Percentiles rank a stretch among this genome's conserved stretches.
These are phyloP conservation scores for Sycobia sp. DNA, from an alignment of 1,140 invertebrate genomes.

Conservation along the genomic window DNA sequence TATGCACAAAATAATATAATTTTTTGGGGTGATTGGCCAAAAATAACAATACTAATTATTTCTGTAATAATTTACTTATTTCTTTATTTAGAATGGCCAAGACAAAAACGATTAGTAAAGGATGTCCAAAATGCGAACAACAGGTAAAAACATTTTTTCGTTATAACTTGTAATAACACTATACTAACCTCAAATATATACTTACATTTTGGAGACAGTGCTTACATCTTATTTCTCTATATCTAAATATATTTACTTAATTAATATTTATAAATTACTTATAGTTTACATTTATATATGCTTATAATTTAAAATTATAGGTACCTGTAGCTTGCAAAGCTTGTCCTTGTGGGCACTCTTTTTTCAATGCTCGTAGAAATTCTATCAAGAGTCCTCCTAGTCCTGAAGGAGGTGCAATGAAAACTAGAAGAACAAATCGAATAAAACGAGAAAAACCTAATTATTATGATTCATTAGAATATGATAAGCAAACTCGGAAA, in stretches of 20 bases:
- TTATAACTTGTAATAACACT: background rate
- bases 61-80: too few relatives aligned
- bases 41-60: too few relatives aligned
- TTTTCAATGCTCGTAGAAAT: slow-evolving; percentile 72
- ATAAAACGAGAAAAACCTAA: slow-evolving; percentile 79
- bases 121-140: slow-evolving; percentile 68
- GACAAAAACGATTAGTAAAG: slow-evolving; percentile 67
- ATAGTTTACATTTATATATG: slow-evolving; percentile 14
- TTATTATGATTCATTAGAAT: slow-evolving; percentile 82
- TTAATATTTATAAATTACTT: background rate
- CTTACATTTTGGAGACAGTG: too few relatives aligned
- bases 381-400: slow-evolving; percentile 61
- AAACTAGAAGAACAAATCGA: slow-evolving; percentile 71
- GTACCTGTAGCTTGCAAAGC: slow-evolving; percentile 81
- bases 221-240: background rate
- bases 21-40: too few relatives aligned
- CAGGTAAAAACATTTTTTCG: slow-evolving; percentile 57
- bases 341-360: slow-evolving; percentile 79
- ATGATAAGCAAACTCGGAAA: slow-evolving; percentile 72
- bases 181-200: slow-evolving; percentile 21
- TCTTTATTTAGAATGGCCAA: slow-evolving; percentile 52
- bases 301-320: slow-evolving; percentile 51
- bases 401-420: slow-evolving; percentile 57
- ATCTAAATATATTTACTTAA: too few relatives aligned
- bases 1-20: too few relatives aligned